Conservation (phyloP, 1,140 invertebrate genomes). For the Drosophila nigromelanica region DNA sequence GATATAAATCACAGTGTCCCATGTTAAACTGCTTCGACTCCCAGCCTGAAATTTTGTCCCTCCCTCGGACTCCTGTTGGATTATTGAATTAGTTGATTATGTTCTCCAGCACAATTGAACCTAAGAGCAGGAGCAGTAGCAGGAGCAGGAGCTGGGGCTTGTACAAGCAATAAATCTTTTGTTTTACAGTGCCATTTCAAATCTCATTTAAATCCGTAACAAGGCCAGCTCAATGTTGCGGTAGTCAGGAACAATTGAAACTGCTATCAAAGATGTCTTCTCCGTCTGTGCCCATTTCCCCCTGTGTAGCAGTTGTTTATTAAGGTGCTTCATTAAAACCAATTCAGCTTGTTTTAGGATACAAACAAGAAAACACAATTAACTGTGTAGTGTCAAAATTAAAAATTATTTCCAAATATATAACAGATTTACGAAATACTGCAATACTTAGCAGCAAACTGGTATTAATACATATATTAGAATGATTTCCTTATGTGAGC, state of each 20-base stretch:
- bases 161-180: conserved; percentile 63
- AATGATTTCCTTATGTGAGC: no score
- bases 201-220: conserved; percentile 70
- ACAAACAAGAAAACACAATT: background rate
- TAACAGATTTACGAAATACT: no score
- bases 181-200: conserved; percentile 52
- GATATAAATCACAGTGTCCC: conserved; percentile 67
- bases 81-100: conserved; percentile 79
- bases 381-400: no score
- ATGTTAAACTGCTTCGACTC: conserved; percentile 44
- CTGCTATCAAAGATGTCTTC: background rate
- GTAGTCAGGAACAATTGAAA: conserved; percentile 33
- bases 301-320: background rate
- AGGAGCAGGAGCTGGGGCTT: conserved; percentile 13
- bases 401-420: no score
- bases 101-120: conserved; percentile 15
- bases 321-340: conserved; percentile 8
- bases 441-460: no score
- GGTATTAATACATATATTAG: no score
- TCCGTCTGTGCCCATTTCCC: background rate
- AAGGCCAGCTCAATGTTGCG: conserved; percentile 59
- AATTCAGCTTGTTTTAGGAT: background rate
- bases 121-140: conserved; percentile 4
- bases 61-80: conserved; percentile 30
- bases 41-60: background rate